Conservation (phyloP, 2,888 invertebrate genomes). For the Ecliptopera silaceata region DNA sequence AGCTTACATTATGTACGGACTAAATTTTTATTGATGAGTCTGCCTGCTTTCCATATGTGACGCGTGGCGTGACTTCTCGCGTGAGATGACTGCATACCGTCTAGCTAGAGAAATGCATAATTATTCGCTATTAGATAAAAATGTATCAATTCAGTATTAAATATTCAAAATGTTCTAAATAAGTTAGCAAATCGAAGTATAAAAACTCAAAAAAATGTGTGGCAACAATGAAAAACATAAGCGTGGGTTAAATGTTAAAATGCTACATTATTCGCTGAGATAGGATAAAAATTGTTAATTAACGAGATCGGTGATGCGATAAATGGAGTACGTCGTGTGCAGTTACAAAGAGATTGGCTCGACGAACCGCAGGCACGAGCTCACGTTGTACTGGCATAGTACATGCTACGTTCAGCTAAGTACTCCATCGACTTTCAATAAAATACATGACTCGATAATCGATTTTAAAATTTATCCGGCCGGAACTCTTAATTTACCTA, state of each 20-base stretch:
- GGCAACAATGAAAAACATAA: background rate
- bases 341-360: constrained; percentile 68
- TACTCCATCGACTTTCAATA: constrained; percentile 21
- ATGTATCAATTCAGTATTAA: too few relatives aligned
- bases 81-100: constrained; percentile 58
- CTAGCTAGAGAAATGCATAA: constrained; percentile 56
- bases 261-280: background rate
- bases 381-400: constrained; percentile 40
- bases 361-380: constrained; percentile 42
- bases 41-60: constrained; percentile 51
- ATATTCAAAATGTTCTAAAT: too few relatives aligned
- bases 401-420: constrained; percentile 3
- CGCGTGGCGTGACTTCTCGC: constrained; percentile 57
- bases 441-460: constrained; percentile 30
- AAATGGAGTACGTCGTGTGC: constrained; percentile 63
- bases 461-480: constrained; percentile 30
- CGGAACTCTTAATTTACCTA: constrained; percentile 25
- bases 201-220: background rate
- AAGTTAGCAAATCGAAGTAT: background rate
- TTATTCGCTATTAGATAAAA: constrained; percentile 3
- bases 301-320: constrained; percentile 66
- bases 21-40: constrained; percentile 14
- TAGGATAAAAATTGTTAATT: constrained; percentile 54
- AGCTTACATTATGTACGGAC: constrained; percentile 17
- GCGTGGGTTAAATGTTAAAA: background rate